Base-by-base conservation (phyloP, 2,888 invertebrate genomes). In the Toxonevra muliebris region DNA sequence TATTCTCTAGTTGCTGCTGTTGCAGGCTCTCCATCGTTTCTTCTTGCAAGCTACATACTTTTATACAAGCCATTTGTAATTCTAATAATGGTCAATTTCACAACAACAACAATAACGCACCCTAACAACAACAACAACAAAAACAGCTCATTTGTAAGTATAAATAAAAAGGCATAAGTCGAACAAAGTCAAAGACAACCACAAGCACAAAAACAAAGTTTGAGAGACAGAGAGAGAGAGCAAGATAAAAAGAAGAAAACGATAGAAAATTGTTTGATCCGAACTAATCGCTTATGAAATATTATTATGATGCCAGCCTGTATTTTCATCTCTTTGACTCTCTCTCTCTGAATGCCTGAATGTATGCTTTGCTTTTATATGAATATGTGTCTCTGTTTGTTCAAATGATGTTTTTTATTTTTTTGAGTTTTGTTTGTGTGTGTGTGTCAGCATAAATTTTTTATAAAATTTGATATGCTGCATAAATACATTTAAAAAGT, bases 221-320 rank as follows among this genome's bases (percentile, higher is more conserved):
- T 4, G 30, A 30, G 30, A 30, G 30, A 30, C 2, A 30, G 30
- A 30, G 30, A 30, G 30, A 30, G 7, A 30, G 30, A 30, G 30
- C 30, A 7, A 30, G 30, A 7, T 30, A 7, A 30, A 7, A 30
- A 30, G 30, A 30, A 30, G 2, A 7, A 7, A 30, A 7, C 30
- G 50, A 42, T 48, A 55, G 48, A 58, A 67, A 61, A 67, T 62
- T 62, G 67, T 63, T 67, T 67, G 67, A 62, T 58, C 58, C 52
- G 7, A 42, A 52, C 67, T 67, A 67, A 67, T 67, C 67, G 67
- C 62, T 67, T 55, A 63, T 63, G 53, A 67, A 67, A 63, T 67
- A 67, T 67, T 58, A 67, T 61, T 40, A 40, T 30, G 13, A 9
- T n/a, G 42, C 4, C 10, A 12, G 30, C 11, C 40, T 9, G 40